These are phyloP conservation scores for Hafferia zeledoni DNA, from an alignment of 2,797 vertebrate genomes.

Conservation along the genomic window DNA sequence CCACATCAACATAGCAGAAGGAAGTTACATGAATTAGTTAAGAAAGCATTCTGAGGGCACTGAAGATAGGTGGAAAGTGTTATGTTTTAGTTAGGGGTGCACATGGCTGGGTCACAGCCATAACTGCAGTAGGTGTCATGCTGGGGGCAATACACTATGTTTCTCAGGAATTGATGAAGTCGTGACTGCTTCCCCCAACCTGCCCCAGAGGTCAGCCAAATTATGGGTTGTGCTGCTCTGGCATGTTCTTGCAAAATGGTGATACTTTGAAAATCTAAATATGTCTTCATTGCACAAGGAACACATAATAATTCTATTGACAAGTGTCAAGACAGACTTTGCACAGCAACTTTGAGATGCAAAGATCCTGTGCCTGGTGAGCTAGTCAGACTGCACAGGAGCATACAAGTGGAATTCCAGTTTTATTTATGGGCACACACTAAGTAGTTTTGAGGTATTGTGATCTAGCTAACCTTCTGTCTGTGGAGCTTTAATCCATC, in stretches of 20 bases:
- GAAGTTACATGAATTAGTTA: not conserved
- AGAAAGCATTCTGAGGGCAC: not conserved
- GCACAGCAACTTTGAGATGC: not conserved
- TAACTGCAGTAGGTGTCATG: not conserved
- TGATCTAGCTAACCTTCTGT: not conserved
- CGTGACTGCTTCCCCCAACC: not conserved
- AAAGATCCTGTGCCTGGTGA: not conserved
- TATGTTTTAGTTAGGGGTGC: not conserved
- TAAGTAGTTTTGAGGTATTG: not conserved
- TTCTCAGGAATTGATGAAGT: constrained; percentile 5
- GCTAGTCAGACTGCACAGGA: not conserved
- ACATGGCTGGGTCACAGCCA: not conserved
- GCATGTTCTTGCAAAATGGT: not conserved
- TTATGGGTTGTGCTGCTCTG: not conserved
- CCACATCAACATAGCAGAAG: not conserved
- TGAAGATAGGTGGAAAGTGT: not conserved
- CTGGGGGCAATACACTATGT: not conserved
- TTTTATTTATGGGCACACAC: not conserved
- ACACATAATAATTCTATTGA: not conserved
- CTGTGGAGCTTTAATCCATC: not conserved
- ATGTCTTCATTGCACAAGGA: not conserved
- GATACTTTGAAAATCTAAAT: not conserved
- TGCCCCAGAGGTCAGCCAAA: not conserved
- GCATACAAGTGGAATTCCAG: not conserved
- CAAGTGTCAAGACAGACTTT: not conserved